Evolutionary conservation across 2,888 invertebrate genomes (phyloP).

Genomic region (Mactromeris polynyma): DNA sequence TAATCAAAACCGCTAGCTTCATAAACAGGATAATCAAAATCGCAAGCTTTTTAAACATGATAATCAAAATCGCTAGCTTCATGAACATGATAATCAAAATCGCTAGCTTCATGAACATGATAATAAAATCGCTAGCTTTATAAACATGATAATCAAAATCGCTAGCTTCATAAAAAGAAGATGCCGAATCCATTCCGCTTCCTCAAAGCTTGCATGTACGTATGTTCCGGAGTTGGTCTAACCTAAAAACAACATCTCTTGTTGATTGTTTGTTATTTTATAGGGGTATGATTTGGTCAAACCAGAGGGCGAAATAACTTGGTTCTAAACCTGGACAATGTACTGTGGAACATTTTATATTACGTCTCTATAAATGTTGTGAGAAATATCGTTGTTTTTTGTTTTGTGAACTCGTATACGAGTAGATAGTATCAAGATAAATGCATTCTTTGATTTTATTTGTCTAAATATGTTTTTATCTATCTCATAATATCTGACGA

Average conservation of each 20-base stretch:
- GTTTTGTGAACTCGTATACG: background rate
- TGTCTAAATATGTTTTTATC: background rate
- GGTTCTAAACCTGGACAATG: constrained; percentile 55
- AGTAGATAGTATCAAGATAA: background rate
- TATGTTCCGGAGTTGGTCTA: constrained; percentile 49
- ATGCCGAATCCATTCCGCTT: background rate
- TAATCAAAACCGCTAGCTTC: too few species aligned
- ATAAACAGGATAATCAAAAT: background rate
- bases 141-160: background rate
- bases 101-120: background rate
- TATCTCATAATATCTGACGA: background rate
- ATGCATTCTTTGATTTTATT: background rate
- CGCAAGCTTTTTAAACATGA: background rate
- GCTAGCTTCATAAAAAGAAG: background rate
- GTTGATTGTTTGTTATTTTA: constrained; percentile 52
- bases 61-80: background rate
- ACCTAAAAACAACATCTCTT: constrained; percentile 48
- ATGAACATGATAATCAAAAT: background rate
- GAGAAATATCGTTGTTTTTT: background rate
- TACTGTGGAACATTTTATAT: background rate
- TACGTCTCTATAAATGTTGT: constrained; percentile 18
- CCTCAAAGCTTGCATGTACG: constrained; percentile 36
- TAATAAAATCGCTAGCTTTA: too few species aligned
- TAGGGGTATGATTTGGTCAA: constrained; percentile 54
- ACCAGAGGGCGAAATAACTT: constrained; percentile 52